Base-by-base conservation (phyloP, 1,140 invertebrate species). In the Mylabris phalerata region DNA sequence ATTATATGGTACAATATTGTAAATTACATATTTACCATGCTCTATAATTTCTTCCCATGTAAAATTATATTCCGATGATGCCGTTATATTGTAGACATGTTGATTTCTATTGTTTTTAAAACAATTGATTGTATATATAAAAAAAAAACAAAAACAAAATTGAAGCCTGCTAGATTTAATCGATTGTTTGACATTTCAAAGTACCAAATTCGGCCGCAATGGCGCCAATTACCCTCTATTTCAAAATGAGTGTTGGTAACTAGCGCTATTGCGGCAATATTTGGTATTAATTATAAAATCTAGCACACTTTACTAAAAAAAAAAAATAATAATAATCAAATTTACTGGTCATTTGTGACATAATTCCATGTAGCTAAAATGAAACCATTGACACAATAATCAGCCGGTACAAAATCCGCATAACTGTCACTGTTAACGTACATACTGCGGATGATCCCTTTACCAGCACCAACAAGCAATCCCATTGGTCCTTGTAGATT, bases 401-500 rank as follows among this genome's bases (percentile, higher is more conserved):
- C 92, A 0, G 93, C 91, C 0, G 92, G 92, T 9, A 95, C 73
- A 62, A 91, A 86, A 75, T 95, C 92, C 0, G 90, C 89, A 60
- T 88, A 88, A 25, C 84, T 82, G 55, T 82, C 80, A 48, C 83
- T 78, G 65, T 89, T 82, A 67, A 89, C 90, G 64, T 87, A 86
- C 87, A 94, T 92, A 1, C 87, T 86, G 43, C 90, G 76, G 44
- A 94, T 82, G 0, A 94, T 83, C 4, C 91, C 92, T 76, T 93
- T 93, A 13, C 91, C 90, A 50, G 85, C 85, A 2, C 84, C 86
- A 25, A 87, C 87, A 9, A 89, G 73, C 1, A 89, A 72, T n/a
- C 86, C 92, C 50, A 87, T 90, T 0, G 92, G 90, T 26, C 92
- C 92, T 71, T 94, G 94, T 50, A 92, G 85, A 69, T 95, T 95